phyloP scores from a whole-genome alignment of 2,888 invertebrate genomes.

The Sphecodes monilicornis region DNA sequence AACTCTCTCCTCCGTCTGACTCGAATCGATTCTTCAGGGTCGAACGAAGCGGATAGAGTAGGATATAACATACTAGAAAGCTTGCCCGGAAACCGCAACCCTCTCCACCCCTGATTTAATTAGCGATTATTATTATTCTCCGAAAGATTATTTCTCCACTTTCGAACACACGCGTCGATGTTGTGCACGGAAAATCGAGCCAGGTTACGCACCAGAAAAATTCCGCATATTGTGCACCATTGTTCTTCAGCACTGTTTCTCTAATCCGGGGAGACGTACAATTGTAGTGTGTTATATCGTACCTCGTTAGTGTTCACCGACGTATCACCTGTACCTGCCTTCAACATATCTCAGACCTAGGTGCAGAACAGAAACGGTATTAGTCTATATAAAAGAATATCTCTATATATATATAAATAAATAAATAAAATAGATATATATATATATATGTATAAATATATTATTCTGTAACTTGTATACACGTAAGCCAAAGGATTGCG shows the following conservation, averaged over 20 bases:
- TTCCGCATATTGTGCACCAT: neutral
- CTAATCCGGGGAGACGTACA: conserved; percentile 8
- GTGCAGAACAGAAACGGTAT: conserved; percentile 62
- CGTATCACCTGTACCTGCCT: conserved; percentile 67
- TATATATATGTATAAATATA: neutral
- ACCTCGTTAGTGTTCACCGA: conserved; percentile 62
- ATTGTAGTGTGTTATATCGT: conserved; percentile 61
- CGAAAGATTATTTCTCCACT: conserved; percentile 5
- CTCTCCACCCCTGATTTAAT: neutral
- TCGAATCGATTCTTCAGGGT: neutral
- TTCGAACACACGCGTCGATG: conserved; percentile 37
- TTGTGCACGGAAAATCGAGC: conserved; percentile 5
- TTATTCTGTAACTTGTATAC: conserved; percentile 57
- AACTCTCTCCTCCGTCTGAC: neutral
- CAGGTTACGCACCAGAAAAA: neutral
- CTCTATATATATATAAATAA: neutral
- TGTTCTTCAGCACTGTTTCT: neutral
- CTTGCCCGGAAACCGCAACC: neutral
- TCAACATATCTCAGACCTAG: conserved; percentile 71
- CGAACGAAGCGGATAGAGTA: conserved; percentile 27
- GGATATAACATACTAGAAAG: conserved; percentile 33
- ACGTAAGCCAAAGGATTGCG: conserved; percentile 73
- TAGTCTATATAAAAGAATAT: conserved; percentile 39
- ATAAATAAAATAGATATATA: neutral
- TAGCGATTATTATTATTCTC: neutral